phyloP scores from a whole-genome alignment of 2,113 vertebrate genomes.

The Triplophysa tibetana region DNA sequence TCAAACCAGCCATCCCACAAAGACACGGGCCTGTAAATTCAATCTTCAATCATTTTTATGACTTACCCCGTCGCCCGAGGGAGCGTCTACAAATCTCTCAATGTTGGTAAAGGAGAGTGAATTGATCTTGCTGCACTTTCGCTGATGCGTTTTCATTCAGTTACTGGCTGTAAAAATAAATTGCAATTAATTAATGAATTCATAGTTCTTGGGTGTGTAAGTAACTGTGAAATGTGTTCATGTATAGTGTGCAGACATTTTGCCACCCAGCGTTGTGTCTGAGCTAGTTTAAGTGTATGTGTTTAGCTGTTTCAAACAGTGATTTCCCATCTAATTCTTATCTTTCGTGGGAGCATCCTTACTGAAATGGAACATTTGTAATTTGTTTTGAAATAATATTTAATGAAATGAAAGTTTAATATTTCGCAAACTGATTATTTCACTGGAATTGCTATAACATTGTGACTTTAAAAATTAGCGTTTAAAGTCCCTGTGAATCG shows the following conservation, averaged over 20 bases:
- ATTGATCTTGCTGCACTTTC: constrained; percentile 8
- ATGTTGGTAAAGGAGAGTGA: neutral
- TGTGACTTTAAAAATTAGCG: too few relatives aligned
- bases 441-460: too few relatives aligned
- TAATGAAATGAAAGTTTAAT: too few relatives aligned
- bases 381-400: too few relatives aligned
- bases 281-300: neutral
- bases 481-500: too few relatives aligned
- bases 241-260: neutral
- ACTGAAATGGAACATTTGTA: too few relatives aligned
- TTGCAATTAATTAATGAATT: neutral
- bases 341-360: too few relatives aligned
- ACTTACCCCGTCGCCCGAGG: constrained; percentile 26
- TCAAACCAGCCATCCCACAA: constrained; percentile 14
- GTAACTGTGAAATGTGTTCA: neutral
- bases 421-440: too few relatives aligned
- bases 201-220: neutral
- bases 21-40: constrained; percentile 61
- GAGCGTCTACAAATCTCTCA: constrained; percentile 36
- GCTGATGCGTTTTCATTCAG: constrained; percentile 14
- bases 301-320: neutral
- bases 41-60: constrained; percentile 61
- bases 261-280: neutral
- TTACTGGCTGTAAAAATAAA: neutral
- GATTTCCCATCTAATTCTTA: too few relatives aligned